Conservation (phyloP, 2,888 invertebrate species). For the Furcula furcula region DNA sequence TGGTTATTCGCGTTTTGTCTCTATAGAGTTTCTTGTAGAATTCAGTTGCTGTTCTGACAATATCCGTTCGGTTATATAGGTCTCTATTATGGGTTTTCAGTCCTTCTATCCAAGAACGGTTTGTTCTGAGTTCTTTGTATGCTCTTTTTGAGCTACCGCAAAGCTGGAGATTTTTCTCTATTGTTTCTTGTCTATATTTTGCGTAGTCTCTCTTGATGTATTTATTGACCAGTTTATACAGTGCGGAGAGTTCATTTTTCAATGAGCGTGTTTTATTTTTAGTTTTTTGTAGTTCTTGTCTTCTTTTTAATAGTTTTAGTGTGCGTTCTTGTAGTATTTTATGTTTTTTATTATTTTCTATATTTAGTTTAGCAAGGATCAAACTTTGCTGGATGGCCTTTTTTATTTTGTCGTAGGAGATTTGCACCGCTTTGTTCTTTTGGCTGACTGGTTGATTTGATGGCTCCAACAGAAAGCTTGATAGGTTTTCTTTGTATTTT, state of each 20-base stretch:
- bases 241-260: too few species aligned
- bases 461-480: background rate
- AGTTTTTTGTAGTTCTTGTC: too few species aligned
- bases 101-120: background rate
- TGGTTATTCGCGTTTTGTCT: background rate
- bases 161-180: too few species aligned
- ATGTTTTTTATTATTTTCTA: background rate
- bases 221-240: too few species aligned
- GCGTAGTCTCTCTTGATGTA: too few species aligned
- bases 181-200: too few species aligned
- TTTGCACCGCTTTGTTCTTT: background rate
- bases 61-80: background rate
- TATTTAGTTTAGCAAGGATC: background rate
- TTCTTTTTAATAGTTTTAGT: background rate
- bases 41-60: background rate
- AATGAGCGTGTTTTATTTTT: too few species aligned
- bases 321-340: background rate
- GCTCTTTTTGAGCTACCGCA: too few species aligned
- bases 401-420: background rate
- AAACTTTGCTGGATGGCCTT: background rate
- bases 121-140: background rate
- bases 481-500: too few species aligned
- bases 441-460: background rate
- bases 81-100: background rate
- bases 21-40: too few species aligned